Percentiles rank a stretch among this genome's conserved stretches.
Evolutionary conservation across 2,797 vertebrate genomes (phyloP).

Genomic region (Rhinophrynus dorsalis): DNA sequence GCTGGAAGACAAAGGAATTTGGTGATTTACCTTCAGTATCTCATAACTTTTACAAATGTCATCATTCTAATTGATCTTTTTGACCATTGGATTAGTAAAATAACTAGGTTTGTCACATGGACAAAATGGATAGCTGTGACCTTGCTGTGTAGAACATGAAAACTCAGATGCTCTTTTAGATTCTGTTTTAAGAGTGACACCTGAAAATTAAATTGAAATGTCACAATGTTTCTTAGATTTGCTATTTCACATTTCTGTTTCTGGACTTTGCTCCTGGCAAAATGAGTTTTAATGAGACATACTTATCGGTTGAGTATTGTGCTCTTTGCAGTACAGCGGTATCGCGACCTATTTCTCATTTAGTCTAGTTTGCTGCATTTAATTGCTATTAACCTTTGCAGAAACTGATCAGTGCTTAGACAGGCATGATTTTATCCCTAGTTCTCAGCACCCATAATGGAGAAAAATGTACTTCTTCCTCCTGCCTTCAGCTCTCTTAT

Average conservation of each 20-base stretch:
- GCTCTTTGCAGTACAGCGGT: constrained; percentile 71
- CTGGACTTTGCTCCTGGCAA: constrained; percentile 43
- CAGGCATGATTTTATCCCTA: constrained; percentile 78
- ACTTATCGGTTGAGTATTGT: constrained; percentile 61
- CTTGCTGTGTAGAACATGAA: constrained; percentile 39
- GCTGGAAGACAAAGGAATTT: constrained; percentile 11
- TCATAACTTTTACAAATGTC: constrained; percentile 12
- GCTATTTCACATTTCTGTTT: constrained; percentile 47
- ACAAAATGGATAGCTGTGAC: constrained; percentile 35
- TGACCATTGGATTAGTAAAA: constrained; percentile 18
- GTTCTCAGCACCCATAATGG: constrained; percentile 72
- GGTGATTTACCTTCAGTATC: not conserved
- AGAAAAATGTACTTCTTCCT: constrained; percentile 71
- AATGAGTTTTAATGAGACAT: constrained; percentile 63
- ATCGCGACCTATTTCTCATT: constrained; percentile 76
- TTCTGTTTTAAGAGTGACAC: constrained; percentile 47
- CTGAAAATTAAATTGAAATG: constrained; percentile 35
- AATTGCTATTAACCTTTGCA: constrained; percentile 90
- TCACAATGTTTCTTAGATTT: constrained; percentile 48
- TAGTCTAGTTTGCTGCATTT: constrained; percentile 82
- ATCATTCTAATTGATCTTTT: constrained; percentile 22
- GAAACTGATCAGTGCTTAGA: constrained; percentile 81
- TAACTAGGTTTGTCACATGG: constrained; percentile 29
- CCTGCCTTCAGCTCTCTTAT: constrained; percentile 69
- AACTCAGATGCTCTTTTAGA: constrained; percentile 27